phyloP scores from a whole-genome alignment of 2,113 vertebrate genomes.

The Pygoscelis antarcticus region DNA sequence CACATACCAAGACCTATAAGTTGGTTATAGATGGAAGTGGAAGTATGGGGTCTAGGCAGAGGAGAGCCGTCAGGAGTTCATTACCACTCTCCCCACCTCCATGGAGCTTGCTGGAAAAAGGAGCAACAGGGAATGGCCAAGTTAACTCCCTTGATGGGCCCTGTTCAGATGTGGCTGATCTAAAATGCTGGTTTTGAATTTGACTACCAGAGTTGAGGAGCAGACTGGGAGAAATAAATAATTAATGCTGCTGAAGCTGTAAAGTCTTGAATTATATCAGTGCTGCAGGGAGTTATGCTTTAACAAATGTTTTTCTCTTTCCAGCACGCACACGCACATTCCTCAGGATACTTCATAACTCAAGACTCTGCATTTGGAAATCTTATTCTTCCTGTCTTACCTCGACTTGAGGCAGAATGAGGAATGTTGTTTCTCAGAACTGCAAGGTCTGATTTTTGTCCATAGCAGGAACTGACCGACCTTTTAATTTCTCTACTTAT shows the following conservation, averaged over 20 bases:
- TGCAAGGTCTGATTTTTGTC: not conserved
- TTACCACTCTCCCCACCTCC: not conserved
- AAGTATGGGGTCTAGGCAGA: not conserved
- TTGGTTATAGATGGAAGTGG: not conserved
- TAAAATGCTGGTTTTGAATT: not conserved
- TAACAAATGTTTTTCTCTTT: conserved; percentile 50
- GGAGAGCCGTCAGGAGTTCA: not conserved
- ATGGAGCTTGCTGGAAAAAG: not conserved
- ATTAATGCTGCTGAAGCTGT: not conserved
- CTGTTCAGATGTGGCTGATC: not conserved
- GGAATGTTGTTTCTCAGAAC: not conserved
- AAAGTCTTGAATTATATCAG: not conserved
- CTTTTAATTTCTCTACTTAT: not conserved
- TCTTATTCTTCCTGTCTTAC: conserved; percentile 95
- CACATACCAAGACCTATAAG: not conserved
- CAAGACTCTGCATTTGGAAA: conserved; percentile 98
- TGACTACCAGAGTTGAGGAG: not conserved
- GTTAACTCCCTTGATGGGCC: not conserved
- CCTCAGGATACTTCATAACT: conserved; percentile 97
- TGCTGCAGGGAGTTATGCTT: not conserved
- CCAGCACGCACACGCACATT: conserved; percentile 94
- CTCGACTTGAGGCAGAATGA: conserved; percentile 89
- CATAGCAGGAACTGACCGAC: not conserved
- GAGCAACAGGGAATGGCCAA: not conserved
- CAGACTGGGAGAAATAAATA: not conserved